These are phyloP conservation scores for Idaea aversata DNA, from an alignment of 2,888 invertebrate species.

Conservation along the genomic window DNA sequence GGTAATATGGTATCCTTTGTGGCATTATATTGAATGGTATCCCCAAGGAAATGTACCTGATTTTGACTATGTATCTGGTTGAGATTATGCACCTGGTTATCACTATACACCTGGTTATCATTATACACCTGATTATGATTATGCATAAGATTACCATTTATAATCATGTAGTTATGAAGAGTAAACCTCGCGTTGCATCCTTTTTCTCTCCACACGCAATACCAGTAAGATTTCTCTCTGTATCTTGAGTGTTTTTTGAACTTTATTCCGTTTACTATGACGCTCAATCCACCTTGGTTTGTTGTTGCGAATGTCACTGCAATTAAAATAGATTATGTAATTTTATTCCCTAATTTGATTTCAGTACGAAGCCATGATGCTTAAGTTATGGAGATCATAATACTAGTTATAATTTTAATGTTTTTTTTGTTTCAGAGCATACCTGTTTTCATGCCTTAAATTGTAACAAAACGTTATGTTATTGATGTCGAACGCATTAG, in stretches of 20 bases:
- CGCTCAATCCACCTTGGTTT: conserved; percentile 14
- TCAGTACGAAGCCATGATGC: not conserved
- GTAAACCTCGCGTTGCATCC: conserved; percentile 20
- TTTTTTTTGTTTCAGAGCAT: too few species aligned
- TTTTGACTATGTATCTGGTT: not conserved
- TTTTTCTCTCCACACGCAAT: conserved; percentile 20
- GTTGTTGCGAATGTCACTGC: conserved; percentile 13
- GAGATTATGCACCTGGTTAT: not conserved
- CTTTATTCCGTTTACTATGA: conserved; percentile 17
- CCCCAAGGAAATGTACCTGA: not conserved
- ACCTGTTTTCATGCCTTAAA: too few species aligned
- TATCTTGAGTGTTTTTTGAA: conserved; percentile 23
- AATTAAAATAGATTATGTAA: not conserved
- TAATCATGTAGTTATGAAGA: conserved; percentile 10
- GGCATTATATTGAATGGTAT: not conserved
- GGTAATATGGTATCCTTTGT: not conserved
- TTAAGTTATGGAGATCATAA: too few species aligned
- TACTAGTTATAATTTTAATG: too few species aligned
- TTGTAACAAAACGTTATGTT: too few species aligned
- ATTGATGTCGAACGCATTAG: too few species aligned
- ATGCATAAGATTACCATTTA: not conserved
- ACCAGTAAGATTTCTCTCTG: conserved; percentile 24
- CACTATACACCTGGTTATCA: not conserved
- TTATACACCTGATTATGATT: not conserved
- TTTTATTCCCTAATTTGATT: not conserved